Base-by-base conservation (phyloP, 2,113 vertebrate genomes). In the Orcinus orca region DNA sequence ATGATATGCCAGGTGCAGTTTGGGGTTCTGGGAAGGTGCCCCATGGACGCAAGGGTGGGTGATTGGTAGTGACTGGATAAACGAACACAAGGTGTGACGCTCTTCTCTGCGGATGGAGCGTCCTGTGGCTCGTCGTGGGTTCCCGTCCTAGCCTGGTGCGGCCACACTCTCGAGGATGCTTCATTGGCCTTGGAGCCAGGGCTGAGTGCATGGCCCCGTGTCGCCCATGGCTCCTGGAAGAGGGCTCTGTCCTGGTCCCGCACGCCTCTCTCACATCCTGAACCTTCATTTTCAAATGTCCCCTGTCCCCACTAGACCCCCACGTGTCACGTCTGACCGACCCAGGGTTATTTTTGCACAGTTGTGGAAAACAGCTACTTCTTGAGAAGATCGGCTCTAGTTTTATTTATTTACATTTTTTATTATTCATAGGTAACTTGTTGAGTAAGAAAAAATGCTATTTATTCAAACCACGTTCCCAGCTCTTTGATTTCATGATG, bases 1-100 rank as follows among this genome's bases (percentile, higher is more conserved):
- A 23, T 0, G 3, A 29, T 0, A 1, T 58, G 53, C 50, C 12
- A 13, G 8, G 50, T 6, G 2, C 3, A 65, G 5, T 76, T 26
- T 10, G 4, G 21, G 4, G 29, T 68, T 26, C 33, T 10, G 14
- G 38, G 65, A n/a, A 31, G 9, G 0, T 65, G 20, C 87, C 47
- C 33, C 1, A 0, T 25, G 62, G 50, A 33, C 31, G 36, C 18
- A 3, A 8, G 17, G 5, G 50, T 15, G 3, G 41, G 41, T 2
- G 13, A n/a, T n/a, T 4, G 25, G 20, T 18, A 14, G 6, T 47
- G 41, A 33, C 60, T 18, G 18, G 44, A 20, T 7, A 25, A 38
- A 36, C 5, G 63, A n/a, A 3, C 70, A 26, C 1, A 4, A 60
- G 38, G 2, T 11, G 17, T 8, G n/a, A 60, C 36, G 31, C 14